Percentiles rank a stretch among this genome's conserved stretches.
Conservation (phyloP, 2,888 invertebrate genomes). For the Agrochola macilenta region DNA sequence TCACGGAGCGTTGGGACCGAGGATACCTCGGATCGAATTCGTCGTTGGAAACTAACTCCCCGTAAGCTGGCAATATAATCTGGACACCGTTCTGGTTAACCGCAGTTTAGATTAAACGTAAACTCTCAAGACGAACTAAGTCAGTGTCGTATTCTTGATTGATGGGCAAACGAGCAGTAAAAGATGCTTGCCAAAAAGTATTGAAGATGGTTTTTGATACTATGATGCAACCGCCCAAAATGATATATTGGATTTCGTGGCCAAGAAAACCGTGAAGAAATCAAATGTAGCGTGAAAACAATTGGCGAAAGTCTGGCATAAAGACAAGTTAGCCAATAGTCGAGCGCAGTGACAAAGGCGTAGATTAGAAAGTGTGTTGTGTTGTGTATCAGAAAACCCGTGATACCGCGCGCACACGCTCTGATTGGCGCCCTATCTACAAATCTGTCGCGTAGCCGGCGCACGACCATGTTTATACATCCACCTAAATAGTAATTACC, state of each 20-base stretch:
- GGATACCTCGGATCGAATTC: conserved; percentile 81
- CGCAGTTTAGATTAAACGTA: conserved; percentile 78
- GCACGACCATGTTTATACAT: conserved; percentile 56
- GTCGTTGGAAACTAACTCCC: conserved; percentile 77
- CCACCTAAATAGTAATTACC: conserved; percentile 43
- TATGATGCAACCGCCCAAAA: conserved; percentile 79
- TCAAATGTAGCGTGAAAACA: conserved; percentile 89
- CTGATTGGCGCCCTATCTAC: conserved; percentile 89
- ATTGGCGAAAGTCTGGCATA: conserved; percentile 89
- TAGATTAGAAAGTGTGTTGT: conserved; percentile 90
- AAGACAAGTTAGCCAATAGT: conserved; percentile 86
- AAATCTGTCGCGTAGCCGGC: conserved; percentile 82
- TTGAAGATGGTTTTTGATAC: conserved; percentile 57
- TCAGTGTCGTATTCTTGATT: conserved; percentile 44
- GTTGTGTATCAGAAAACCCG: conserved; percentile 87
- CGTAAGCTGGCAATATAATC: conserved; percentile 82
- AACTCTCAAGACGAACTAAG: conserved; percentile 56
- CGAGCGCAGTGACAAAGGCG: conserved; percentile 88
- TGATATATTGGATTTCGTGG: conserved; percentile 78
- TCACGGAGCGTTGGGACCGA: conserved; percentile 77
- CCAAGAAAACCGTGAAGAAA: conserved; percentile 82
- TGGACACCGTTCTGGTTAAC: conserved; percentile 78
- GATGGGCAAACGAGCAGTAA: conserved; percentile 47
- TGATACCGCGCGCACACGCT: conserved; percentile 87
- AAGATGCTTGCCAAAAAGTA: conserved; percentile 50